A percentile compares a stretch with the other conserved stretches of the same genome.
These are phyloP conservation scores for Halocaridina rubra DNA, from an alignment of 2,888 invertebrate species.

Conservation along the genomic window DNA sequence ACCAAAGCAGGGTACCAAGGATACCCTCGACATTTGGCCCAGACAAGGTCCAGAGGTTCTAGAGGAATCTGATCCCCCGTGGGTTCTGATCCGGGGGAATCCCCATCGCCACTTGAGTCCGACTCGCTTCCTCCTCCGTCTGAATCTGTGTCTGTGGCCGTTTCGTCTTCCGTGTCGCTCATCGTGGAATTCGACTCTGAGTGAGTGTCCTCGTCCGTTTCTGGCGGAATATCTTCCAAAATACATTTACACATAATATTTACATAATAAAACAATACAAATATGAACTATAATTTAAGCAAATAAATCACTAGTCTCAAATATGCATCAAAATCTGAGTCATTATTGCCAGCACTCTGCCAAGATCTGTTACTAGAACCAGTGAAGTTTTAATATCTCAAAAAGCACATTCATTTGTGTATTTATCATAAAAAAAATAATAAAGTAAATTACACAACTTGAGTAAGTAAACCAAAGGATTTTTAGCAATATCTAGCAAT, in stretches of 20 bases:
- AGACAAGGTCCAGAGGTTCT: slow-evolving; percentile 90
- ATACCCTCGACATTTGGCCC: slow-evolving; percentile 97
- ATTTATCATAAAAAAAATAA: too few species aligned
- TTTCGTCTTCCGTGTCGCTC: slow-evolving; percentile 60
- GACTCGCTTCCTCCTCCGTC: slow-evolving; percentile 57
- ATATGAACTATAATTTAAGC: too few species aligned
- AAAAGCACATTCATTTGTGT: too few species aligned
- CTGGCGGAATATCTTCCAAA: slow-evolving; percentile 66
- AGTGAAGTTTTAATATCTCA: too few species aligned
- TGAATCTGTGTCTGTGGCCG: slow-evolving; percentile 60
- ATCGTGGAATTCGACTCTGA: slow-evolving; percentile 68
- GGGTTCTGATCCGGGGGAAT: slow-evolving; percentile 47
- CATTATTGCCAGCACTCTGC: too few species aligned
- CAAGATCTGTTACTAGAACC: too few species aligned
- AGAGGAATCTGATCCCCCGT: slow-evolving; percentile 70
- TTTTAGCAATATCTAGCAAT: too few species aligned
- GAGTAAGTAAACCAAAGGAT: too few species aligned
- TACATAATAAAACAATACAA: neutral
- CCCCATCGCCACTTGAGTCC: slow-evolving; percentile 53
- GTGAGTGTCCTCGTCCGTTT: slow-evolving; percentile 70
- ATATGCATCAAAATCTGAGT: too few species aligned
- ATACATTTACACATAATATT: too few species aligned
- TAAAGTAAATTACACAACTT: too few species aligned
- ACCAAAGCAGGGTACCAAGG: slow-evolving; percentile 96
- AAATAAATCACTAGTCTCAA: too few species aligned